Evolutionary conservation across 1,140 invertebrate genomes (phyloP).

Genomic region (Brachystomella parvula): DNA sequence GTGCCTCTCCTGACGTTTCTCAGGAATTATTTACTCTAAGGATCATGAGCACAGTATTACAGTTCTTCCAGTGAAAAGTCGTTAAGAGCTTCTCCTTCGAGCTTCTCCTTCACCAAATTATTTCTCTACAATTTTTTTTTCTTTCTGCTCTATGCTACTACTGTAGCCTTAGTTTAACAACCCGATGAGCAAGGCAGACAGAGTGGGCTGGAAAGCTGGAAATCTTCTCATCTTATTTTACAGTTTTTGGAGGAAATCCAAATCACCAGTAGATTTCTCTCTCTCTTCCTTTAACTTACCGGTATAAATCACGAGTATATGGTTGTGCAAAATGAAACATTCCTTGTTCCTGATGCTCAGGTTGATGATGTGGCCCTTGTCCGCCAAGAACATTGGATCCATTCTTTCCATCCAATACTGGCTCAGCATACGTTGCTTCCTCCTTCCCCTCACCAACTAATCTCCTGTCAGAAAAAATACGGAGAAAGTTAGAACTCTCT

Average conservation of each 20-base stretch:
- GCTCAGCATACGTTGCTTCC: conserved; percentile 43
- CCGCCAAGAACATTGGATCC: conserved; percentile 27
- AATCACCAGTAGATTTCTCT: neutral
- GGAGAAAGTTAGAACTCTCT: conserved; percentile 1
- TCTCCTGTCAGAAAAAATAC: conserved; percentile 30
- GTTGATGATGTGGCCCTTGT: conserved; percentile 23
- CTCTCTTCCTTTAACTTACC: conserved; percentile 20
- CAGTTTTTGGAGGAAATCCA: neutral
- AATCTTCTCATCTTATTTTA: no score
- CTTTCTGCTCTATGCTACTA: no score
- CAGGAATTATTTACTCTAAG: conserved; percentile 7
- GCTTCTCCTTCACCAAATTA: no score
- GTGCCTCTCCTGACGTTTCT: neutral
- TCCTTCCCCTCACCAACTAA: conserved; percentile 38
- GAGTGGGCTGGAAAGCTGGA: no score
- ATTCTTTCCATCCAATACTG: conserved; percentile 40
- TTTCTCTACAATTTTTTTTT: no score
- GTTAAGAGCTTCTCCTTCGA: neutral
- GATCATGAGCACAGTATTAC: no score
- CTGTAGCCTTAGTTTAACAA: no score
- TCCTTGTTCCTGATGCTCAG: conserved; percentile 35
- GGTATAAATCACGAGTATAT: conserved; percentile 38
- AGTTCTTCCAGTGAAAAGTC: neutral
- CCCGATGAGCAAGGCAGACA: no score
- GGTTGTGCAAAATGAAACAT: conserved; percentile 41